A percentile compares a stretch with the other conserved stretches of the same genome.
Conservation (phyloP, 1,140 invertebrate genomes). For the Brachionus sp. region DNA sequence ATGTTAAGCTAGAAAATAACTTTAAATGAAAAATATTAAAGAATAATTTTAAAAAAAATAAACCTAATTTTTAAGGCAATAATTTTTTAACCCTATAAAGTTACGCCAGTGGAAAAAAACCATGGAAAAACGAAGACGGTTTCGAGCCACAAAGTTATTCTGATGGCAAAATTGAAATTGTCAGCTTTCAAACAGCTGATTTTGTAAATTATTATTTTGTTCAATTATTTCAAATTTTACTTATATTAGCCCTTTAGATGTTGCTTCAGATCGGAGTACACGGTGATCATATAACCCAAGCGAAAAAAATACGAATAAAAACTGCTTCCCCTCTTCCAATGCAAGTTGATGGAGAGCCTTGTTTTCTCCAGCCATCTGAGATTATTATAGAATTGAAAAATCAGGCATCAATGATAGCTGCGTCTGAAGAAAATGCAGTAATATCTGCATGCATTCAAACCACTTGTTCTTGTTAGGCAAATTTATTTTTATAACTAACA, state of each 20-base stretch:
- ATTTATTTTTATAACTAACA: neutral
- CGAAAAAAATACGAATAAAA: neutral
- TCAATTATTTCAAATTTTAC: neutral
- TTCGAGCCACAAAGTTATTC: constrained; percentile 20
- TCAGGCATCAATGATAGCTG: constrained; percentile 20
- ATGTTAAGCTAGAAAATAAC: neutral
- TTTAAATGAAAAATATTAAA: neutral
- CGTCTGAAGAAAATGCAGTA: neutral
- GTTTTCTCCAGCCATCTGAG: constrained; percentile 13
- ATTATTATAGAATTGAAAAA: constrained; percentile 30
- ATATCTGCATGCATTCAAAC: neutral
- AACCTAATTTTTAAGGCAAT: neutral
- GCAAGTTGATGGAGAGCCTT: constrained; percentile 45
- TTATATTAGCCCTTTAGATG: neutral
- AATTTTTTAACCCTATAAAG: neutral
- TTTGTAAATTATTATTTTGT: constrained; percentile 3
- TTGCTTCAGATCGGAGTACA: constrained; percentile 25
- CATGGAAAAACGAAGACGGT: constrained; percentile 36
- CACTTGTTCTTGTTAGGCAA: neutral
- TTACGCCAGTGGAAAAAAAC: constrained; percentile 42
- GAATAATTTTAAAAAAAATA: neutral
- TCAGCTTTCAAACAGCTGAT: constrained; percentile 35
- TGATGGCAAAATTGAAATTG: constrained; percentile 44
- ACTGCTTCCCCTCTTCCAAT: constrained; percentile 14
- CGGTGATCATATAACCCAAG: constrained; percentile 43